phyloP scores from a whole-genome alignment of 2,888 invertebrate species.

The Acronicta alni region DNA sequence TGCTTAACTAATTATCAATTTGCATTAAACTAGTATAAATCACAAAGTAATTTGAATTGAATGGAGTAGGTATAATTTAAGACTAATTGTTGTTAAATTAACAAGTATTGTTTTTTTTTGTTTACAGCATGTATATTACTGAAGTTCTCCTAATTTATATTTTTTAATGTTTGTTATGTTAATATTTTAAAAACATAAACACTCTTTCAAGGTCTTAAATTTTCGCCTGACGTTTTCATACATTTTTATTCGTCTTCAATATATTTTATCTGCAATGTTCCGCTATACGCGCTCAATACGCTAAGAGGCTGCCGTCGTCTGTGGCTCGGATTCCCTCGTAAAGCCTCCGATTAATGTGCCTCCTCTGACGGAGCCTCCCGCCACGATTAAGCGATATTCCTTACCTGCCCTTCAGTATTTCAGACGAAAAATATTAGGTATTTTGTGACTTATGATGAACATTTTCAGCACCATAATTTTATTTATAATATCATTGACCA shows the following conservation, averaged over 20 bases:
- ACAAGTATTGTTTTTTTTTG: constrained; percentile 17
- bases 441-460: constrained; percentile 42
- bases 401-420: constrained; percentile 73
- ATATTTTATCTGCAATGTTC: constrained; percentile 59
- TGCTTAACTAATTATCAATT: too few relatives aligned
- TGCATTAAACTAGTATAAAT: background rate
- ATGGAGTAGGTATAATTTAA: background rate
- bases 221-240: constrained; percentile 6
- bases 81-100: constrained; percentile 19
- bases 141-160: background rate
- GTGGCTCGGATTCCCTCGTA: constrained; percentile 81
- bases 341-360: constrained; percentile 84
- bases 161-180: background rate
- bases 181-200: background rate
- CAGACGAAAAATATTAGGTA: constrained; percentile 61
- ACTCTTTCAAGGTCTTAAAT: background rate
- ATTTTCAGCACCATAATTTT: too few relatives aligned
- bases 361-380: constrained; percentile 72
- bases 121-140: constrained; percentile 10
- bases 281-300: constrained; percentile 63
- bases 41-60: background rate
- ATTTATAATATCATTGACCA: too few relatives aligned
- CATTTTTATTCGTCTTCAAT: constrained; percentile 27
- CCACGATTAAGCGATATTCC: constrained; percentile 83
- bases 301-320: constrained; percentile 69